A percentile compares a stretch with the other conserved stretches of the same genome.
Evolutionary conservation across 2,797 vertebrate genomes (phyloP).

Genomic region (Acanthurus leucopareius): DNA sequence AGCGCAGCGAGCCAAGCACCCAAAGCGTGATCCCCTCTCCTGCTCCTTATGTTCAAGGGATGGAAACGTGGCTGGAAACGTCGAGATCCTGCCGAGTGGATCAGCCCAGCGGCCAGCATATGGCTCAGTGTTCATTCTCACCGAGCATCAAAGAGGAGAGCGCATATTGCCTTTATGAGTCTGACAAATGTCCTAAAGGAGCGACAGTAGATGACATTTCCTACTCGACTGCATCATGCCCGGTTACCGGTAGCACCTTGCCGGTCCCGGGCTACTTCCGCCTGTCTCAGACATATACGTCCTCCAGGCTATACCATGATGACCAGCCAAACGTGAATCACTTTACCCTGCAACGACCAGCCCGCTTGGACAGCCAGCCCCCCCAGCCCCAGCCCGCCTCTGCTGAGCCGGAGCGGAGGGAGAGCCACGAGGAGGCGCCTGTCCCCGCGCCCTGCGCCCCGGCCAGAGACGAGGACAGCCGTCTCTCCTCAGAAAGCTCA

Average conservation of each 20-base stretch:
- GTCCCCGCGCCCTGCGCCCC: conserved; percentile 84
- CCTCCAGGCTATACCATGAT: conserved; percentile 90
- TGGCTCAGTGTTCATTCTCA: conserved; percentile 93
- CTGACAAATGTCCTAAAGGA: conserved; percentile 95
- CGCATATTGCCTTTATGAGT: conserved; percentile 96
- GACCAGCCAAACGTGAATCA: conserved; percentile 87
- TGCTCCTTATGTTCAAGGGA: conserved; percentile 91
- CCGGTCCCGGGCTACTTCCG: conserved; percentile 98
- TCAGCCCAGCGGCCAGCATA: conserved; percentile 89
- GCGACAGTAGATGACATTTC: conserved; percentile 88
- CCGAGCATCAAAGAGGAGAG: conserved; percentile 97
- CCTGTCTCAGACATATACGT: conserved; percentile 94
- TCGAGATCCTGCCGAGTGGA: conserved; percentile 94
- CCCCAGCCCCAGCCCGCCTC: conserved; percentile 85
- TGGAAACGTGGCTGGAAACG: conserved; percentile 96
- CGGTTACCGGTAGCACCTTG: conserved; percentile 86
- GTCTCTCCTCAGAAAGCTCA: conserved; percentile 91
- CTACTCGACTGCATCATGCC: conserved; percentile 89
- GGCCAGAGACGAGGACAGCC: conserved; percentile 89
- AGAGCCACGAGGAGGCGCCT: conserved; percentile 88
- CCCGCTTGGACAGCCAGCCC: conserved; percentile 86
- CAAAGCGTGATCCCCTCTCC: conserved; percentile 89
- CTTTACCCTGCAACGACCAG: conserved; percentile 88
- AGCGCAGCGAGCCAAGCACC: conserved; percentile 90
- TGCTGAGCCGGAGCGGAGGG: conserved; percentile 86